Conservation (phyloP, 1,140 invertebrate genomes). For the Caenorhabditis briggsae region DNA sequence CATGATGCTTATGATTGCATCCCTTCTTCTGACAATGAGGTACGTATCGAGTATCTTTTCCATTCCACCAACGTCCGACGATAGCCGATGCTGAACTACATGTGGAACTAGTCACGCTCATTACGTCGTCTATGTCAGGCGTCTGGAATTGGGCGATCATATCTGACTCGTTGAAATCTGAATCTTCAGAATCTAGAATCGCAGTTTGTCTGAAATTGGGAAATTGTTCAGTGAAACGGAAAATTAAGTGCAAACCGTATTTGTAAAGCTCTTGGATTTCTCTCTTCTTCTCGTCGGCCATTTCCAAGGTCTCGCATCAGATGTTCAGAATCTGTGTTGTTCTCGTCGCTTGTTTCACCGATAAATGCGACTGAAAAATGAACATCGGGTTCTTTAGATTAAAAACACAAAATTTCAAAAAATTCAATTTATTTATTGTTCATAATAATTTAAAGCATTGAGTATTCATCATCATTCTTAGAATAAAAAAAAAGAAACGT, state of each 20-base stretch:
- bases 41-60: slow-evolving; percentile 76
- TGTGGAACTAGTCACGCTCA: slow-evolving; percentile 68
- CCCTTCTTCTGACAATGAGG: slow-evolving; percentile 76
- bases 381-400: too few relatives aligned
- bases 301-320: slow-evolving; percentile 61
- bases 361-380: slow-evolving; percentile 73
- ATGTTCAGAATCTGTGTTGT: slow-evolving; percentile 70
- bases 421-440: too few relatives aligned
- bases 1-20: slow-evolving; percentile 68
- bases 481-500: too few relatives aligned
- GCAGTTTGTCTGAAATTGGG: slow-evolving; percentile 61
- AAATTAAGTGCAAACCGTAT: neutral
- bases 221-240: neutral
- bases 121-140: slow-evolving; percentile 64
- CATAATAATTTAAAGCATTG: too few relatives aligned
- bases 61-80: slow-evolving; percentile 77
- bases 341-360: slow-evolving; percentile 74
- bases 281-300: slow-evolving; percentile 58
- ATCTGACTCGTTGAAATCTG: slow-evolving; percentile 41
- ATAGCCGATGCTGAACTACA: slow-evolving; percentile 71
- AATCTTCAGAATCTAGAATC: slow-evolving; percentile 65
- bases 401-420: too few relatives aligned
- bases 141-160: neutral
- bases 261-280: neutral
- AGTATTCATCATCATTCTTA: too few relatives aligned